Evolutionary conservation across 30 jellyfish, hydroid and myxozoan species (phyloP).

Genomic region (Rhopilema esculentum): DNA sequence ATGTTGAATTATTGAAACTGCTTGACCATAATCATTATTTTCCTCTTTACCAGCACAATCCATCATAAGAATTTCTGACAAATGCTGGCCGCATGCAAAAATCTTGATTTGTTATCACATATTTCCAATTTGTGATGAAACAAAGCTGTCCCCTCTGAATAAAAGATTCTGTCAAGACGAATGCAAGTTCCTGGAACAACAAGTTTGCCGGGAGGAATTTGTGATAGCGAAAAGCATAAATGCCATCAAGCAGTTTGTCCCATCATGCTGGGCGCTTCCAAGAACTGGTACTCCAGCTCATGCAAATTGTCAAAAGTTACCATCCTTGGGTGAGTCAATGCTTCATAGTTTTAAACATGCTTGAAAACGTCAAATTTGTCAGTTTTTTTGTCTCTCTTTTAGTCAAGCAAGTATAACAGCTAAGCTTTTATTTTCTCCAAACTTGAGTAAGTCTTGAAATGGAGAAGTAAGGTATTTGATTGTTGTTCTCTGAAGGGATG

Average conservation of each 20-base stretch:
- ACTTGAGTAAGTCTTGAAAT: no score
- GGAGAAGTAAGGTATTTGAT: no score
- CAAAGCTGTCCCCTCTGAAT: constrained; percentile 15
- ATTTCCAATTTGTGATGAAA: constrained; percentile 77
- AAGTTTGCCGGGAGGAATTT: constrained; percentile 70
- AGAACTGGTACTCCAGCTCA: constrained; percentile 53
- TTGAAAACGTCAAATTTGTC: background rate
- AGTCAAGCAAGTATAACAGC: no score
- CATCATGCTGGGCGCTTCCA: constrained; percentile 68
- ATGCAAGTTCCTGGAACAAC: constrained; percentile 56
- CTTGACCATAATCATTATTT: background rate
- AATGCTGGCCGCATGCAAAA: constrained; percentile 94
- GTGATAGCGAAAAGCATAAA: constrained; percentile 51
- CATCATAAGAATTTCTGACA: constrained; percentile 29
- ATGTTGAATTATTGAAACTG: no score
- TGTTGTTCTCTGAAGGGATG: no score
- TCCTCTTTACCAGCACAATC: constrained; percentile 34
- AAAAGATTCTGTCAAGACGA: constrained; percentile 76
- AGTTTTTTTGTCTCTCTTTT: background rate
- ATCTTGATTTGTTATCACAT: constrained; percentile 74
- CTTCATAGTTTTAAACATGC: constrained; percentile 13
- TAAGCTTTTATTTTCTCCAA: no score
- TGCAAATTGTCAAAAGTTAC: constrained; percentile 52
- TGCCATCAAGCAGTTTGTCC: constrained; percentile 63
- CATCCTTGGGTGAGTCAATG: constrained; percentile 20